A percentile compares a stretch with the other conserved stretches of the same genome.
Evolutionary conservation across 1,140 invertebrate species (phyloP).

Genomic region (Pseudoatta argentina): DNA sequence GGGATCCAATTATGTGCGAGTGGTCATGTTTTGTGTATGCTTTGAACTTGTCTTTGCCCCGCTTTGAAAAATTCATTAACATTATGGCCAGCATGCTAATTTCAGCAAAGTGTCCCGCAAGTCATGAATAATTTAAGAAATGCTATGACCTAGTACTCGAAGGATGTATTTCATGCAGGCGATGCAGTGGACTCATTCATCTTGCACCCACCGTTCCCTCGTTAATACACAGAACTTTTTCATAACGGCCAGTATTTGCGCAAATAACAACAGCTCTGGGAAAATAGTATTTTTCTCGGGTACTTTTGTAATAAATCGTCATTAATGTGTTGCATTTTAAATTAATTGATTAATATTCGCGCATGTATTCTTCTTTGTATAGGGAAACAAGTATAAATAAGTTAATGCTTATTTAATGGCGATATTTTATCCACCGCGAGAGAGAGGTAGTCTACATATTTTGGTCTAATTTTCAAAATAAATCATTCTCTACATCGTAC

Average conservation of each 20-base stretch:
- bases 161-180: slow-evolving; percentile 70
- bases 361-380: background rate
- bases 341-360: slow-evolving; percentile 24
- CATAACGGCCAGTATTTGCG: slow-evolving; percentile 27
- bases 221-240: slow-evolving; percentile 64
- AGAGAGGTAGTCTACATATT: too few species aligned
- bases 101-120: slow-evolving; percentile 74
- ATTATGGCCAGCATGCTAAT: slow-evolving; percentile 75
- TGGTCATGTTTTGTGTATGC: slow-evolving; percentile 16
- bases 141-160: slow-evolving; percentile 71
- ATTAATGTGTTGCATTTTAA: slow-evolving; percentile 35
- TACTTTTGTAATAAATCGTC: slow-evolving; percentile 32
- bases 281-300: slow-evolving; percentile 13
- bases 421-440: background rate
- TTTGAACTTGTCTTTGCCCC: slow-evolving; percentile 40
- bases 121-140: slow-evolving; percentile 76
- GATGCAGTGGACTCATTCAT: slow-evolving; percentile 55
- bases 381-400: background rate
- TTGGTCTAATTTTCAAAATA: slow-evolving; percentile 25
- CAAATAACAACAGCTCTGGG: slow-evolving; percentile 29
- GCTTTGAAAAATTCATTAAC: slow-evolving; percentile 77
- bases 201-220: slow-evolving; percentile 41
- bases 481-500: slow-evolving; percentile 42
- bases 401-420: slow-evolving; percentile 18
- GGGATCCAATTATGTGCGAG: slow-evolving; percentile 65